phyloP scores from a whole-genome alignment of 53 echinoderm and acorn worm genomes.

The Paracentrotus lividus region DNA sequence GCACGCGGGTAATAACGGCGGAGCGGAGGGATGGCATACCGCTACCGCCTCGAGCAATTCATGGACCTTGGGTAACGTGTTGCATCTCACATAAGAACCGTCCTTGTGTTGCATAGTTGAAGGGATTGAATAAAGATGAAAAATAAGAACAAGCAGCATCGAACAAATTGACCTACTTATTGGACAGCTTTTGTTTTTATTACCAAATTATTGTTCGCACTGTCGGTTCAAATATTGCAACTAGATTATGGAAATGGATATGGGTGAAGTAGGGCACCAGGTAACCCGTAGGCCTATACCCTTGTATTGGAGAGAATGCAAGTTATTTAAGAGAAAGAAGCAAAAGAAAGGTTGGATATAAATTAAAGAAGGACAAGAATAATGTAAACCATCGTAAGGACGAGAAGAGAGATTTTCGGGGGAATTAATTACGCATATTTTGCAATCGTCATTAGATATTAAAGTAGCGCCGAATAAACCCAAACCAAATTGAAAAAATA shows the following conservation, averaged over 20 bases:
- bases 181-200: background rate
- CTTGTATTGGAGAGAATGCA: background rate
- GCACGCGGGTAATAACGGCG: background rate
- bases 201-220: constrained; percentile 1
- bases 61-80: background rate
- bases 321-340: background rate
- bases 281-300: too few species aligned
- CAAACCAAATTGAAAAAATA: too few species aligned
- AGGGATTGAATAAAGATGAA: background rate
- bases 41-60: background rate
- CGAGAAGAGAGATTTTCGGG: too few species aligned
- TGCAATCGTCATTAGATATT: too few species aligned
- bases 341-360: background rate
- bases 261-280: background rate
- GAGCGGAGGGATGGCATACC: background rate
- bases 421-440: too few species aligned
- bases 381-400: background rate
- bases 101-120: background rate
- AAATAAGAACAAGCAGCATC: background rate
- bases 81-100: background rate
- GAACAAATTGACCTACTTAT: background rate
- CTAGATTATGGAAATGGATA: background rate
- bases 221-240: background rate
- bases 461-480: too few species aligned
- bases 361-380: background rate